Conservation (phyloP, 2,888 invertebrate species). For the Ephialtes manifestator region DNA sequence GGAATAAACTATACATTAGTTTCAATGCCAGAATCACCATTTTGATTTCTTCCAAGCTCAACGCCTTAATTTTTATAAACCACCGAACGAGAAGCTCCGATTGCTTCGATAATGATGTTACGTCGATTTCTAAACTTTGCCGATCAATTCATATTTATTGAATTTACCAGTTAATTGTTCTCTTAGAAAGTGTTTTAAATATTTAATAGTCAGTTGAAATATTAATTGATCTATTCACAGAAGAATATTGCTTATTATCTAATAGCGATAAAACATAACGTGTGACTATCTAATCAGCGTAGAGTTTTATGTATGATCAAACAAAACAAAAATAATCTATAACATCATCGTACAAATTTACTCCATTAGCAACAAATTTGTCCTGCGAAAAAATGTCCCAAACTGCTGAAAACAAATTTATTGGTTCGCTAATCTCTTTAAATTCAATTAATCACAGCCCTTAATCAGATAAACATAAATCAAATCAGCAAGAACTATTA, state of each 20-base stretch:
- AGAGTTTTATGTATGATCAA: slow-evolving; percentile 32
- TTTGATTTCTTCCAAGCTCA: slow-evolving; percentile 76
- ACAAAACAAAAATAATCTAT: too few relatives aligned
- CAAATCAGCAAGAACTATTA: neutral
- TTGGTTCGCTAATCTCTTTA: slow-evolving; percentile 19
- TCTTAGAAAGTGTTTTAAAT: slow-evolving; percentile 74
- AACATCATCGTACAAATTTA: slow-evolving; percentile 98
- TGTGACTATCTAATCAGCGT: slow-evolving; percentile 28
- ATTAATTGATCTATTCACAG: slow-evolving; percentile 83
- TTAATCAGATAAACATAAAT: neutral
- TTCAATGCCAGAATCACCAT: slow-evolving; percentile 76
- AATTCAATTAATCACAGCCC: slow-evolving; percentile 37
- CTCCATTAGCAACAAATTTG: slow-evolving; percentile 89
- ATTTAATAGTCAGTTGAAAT: slow-evolving; percentile 81
- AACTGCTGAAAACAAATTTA: neutral
- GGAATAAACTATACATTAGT: slow-evolving; percentile 52
- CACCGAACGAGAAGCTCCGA: neutral
- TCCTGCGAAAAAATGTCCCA: neutral
- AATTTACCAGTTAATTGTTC: slow-evolving; percentile 33
- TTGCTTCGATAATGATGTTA: neutral
- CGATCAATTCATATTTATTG: slow-evolving; percentile 31
- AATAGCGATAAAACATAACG: slow-evolving; percentile 70
- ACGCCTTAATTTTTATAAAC: slow-evolving; percentile 53
- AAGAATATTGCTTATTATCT: slow-evolving; percentile 80
- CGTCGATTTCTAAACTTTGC: too few relatives aligned